Evolutionary conservation across 2,113 vertebrate genomes (phyloP), one percentile per base, ranked within the genome.

Genomic region (Cynocephalus volans): DNA sequence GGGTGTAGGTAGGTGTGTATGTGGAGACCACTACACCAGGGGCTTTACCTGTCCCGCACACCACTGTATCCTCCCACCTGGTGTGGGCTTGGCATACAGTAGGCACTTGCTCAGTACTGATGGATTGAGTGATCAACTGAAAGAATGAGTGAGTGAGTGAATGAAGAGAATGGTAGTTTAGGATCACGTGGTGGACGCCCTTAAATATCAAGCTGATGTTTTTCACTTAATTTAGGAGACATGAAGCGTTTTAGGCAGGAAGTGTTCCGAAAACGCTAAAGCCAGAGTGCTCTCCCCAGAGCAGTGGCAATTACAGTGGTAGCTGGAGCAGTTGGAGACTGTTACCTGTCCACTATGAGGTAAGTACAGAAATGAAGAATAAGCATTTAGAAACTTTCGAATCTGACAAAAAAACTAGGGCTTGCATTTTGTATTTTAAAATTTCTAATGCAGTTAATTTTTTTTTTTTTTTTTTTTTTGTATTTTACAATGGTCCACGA

Each of bases 11-110:
- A 50, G 50, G 5, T 21, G 23, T 76, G 36, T n/a, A 9, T 1
- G 76, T 0, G 23, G 48, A 41, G 48, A n/a, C 52, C 26, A 2
- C 62, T 28, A 15, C 14, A 31, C n/a, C 12, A 0, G 11, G 24
- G 50, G 28, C 64, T 17, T 41, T 58, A 13, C 56, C 72, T 8
- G 45, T 7, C 67, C 75, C 15, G 3, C 50, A 41, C 4, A 11
- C 6, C 31, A 15, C 10, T 77, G n/a, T 14, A 1, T 6, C 24
- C 58, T 92, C 2, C n/a, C 17, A 21, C 52, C 62, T 15, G 11
- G 3, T 21, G 60, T 21, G 5, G 31, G 2, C n/a, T 33, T 69
- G 11, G 36, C 7, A 17, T 8, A 8, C 1, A 19, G 45, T 8
- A 64, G 84, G 73, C 45, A 3, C 92, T 70, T 7, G 4, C 0